Conservation (phyloP, 2,888 invertebrate genomes). For the Hemaris fuciformis region DNA sequence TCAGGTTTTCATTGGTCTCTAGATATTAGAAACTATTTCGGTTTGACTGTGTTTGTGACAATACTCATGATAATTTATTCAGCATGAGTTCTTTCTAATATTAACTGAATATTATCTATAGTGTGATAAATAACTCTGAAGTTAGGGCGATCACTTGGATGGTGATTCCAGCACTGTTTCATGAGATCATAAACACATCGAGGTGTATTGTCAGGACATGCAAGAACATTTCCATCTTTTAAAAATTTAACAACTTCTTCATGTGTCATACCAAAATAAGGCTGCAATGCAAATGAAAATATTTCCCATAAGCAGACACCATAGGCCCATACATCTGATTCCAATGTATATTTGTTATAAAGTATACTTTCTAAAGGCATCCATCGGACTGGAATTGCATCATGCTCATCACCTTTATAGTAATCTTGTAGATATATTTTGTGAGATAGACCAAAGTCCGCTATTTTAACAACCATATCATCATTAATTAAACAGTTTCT, state of each 20-base stretch:
- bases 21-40: not conserved
- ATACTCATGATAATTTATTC: constrained; percentile 47
- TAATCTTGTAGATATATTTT: constrained; percentile 97
- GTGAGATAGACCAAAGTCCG: constrained; percentile 97
- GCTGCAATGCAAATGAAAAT: constrained; percentile 97
- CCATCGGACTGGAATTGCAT: constrained; percentile 98
- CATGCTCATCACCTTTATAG: constrained; percentile 97
- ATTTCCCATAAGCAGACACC: constrained; percentile 98
- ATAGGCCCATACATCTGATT: constrained; percentile 98
- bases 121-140: constrained; percentile 92
- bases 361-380: constrained; percentile 98
- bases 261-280: constrained; percentile 98
- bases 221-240: constrained; percentile 95
- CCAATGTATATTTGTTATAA: constrained; percentile 97
- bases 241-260: constrained; percentile 97
- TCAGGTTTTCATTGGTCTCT: not conserved
- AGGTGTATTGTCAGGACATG: constrained; percentile 95
- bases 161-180: constrained; percentile 95
- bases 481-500: constrained; percentile 97
- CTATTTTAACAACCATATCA: constrained; percentile 97
- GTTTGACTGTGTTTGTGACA: not conserved
- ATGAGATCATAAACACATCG: constrained; percentile 93
- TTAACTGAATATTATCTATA: constrained; percentile 85
- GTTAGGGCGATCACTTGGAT: constrained; percentile 91
- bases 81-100: constrained; percentile 71